Conservation (phyloP, 2,888 invertebrate genomes). For the Synanthedon tipuliformis region DNA sequence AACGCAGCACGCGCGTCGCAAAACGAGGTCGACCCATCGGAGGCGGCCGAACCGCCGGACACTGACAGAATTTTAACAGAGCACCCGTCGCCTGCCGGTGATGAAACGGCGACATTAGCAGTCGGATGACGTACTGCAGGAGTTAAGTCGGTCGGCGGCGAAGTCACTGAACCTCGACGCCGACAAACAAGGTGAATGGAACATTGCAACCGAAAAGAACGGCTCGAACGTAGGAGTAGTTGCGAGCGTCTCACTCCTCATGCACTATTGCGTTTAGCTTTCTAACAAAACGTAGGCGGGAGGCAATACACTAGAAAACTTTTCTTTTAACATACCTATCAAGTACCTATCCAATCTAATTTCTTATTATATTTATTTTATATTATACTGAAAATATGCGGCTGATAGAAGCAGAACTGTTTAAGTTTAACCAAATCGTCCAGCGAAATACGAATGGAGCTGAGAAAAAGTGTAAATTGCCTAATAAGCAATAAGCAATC, state of each 20-base stretch:
- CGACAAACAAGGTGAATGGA: constrained; percentile 66
- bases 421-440: too few relatives aligned
- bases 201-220: constrained; percentile 55
- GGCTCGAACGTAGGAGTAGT: constrained; percentile 31
- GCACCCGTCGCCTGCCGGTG: constrained; percentile 38
- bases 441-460: too few relatives aligned
- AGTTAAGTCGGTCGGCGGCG: constrained; percentile 51
- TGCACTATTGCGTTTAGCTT: constrained; percentile 46
- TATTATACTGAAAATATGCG: too few relatives aligned
- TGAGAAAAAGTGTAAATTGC: too few relatives aligned
- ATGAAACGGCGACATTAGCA: constrained; percentile 57
- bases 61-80: constrained; percentile 56
- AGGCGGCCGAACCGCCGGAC: constrained; percentile 36
- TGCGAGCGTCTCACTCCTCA: constrained; percentile 33
- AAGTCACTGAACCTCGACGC: constrained; percentile 64
- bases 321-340: too few relatives aligned
- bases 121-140: constrained; percentile 54
- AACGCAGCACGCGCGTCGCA: constrained; percentile 46
- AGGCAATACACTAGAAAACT: background rate
- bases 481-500: too few relatives aligned
- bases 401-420: too few relatives aligned
- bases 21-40: constrained; percentile 54
- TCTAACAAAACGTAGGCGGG: constrained; percentile 49
- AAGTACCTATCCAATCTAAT: too few relatives aligned
- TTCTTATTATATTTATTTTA: too few relatives aligned